Base-by-base conservation (phyloP, 2,113 vertebrate genomes). In the Fulica atra region DNA sequence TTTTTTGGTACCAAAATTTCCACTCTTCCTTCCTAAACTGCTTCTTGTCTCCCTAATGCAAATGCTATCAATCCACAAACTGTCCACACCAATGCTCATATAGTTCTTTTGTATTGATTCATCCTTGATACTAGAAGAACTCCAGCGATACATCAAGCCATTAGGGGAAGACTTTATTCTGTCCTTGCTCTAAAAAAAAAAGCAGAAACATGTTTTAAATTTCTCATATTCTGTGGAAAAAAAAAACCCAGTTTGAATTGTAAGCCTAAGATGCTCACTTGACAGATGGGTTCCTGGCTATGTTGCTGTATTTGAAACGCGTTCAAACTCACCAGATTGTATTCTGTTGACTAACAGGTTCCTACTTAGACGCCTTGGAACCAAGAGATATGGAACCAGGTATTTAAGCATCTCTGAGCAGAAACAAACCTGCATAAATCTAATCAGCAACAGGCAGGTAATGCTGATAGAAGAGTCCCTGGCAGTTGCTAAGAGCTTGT, bases 381-480 rank as follows among this genome's bases (percentile, higher is more conserved):
- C 86, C 35, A 20, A 35, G 36, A 92, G 89, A 65, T 81, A 40
- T 2, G 61, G 69, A 90, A 93, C 61, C 70, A 81, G 92, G 69
- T 86, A 92, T 96, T 93, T 94, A 95, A 95, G 69, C 80, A 72
- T 81, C 24, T 19, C 79, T 78, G 88, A 93, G 82, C 61, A 77
- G 92, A 84, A 95, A 66, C 35, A 86, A 92, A 86, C 44, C 76
- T 51, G 68, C 57, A 19, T 36, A 72, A 88, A 86, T 88, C 64
- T 86, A 59, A 94, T 92, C 81, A 93, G 89, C 84, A 86, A 21
- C 74, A 83, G 80, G 69, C 69, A 81, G 77, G 70, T 71, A 51
- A 70, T 25, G 86, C 57, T 71, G 63, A 36, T 50, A 25, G 70
- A 53, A 40, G 44, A 86, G n/a, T 21, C 64, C 57, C 33, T 16